These are phyloP conservation scores for Rhinichthys klamathensis DNA, from an alignment of 2,113 vertebrate genomes.

Conservation along the genomic window DNA sequence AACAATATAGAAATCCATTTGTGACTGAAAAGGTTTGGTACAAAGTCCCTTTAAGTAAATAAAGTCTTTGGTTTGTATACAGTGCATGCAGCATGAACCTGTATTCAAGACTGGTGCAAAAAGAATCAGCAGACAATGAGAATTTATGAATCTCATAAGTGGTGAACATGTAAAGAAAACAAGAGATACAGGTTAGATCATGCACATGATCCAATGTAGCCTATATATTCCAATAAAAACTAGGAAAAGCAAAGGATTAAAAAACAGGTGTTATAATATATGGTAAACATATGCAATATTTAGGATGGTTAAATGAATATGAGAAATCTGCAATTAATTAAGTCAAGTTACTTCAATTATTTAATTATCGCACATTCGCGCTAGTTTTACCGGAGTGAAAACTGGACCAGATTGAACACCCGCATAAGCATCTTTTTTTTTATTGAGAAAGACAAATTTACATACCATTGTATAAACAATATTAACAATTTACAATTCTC, in stretches of 20 bases:
- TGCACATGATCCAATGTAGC: neutral
- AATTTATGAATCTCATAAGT: neutral
- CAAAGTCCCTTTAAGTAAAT: no score
- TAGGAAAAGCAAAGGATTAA: neutral
- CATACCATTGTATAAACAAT: neutral
- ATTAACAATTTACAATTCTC: neutral
- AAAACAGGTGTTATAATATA: no score
- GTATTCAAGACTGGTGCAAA: neutral
- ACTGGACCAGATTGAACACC: neutral
- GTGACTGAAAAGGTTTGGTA: neutral
- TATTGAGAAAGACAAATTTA: neutral
- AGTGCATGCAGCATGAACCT: neutral
- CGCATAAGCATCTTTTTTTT: neutral
- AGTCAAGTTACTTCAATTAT: no score
- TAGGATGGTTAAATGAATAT: no score
- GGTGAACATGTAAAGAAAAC: neutral
- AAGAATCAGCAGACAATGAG: neutral
- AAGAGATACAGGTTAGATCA: neutral
- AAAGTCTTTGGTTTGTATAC: neutral
- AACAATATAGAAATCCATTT: neutral
- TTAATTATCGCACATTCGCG: no score
- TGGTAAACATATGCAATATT: no score
- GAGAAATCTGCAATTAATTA: no score
- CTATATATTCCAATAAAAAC: neutral
- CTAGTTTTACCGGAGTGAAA: neutral